A percentile compares a stretch with the other conserved stretches of the same genome.
Conservation (phyloP, 2,888 invertebrate genomes). For the Tanaodytes sp. region DNA sequence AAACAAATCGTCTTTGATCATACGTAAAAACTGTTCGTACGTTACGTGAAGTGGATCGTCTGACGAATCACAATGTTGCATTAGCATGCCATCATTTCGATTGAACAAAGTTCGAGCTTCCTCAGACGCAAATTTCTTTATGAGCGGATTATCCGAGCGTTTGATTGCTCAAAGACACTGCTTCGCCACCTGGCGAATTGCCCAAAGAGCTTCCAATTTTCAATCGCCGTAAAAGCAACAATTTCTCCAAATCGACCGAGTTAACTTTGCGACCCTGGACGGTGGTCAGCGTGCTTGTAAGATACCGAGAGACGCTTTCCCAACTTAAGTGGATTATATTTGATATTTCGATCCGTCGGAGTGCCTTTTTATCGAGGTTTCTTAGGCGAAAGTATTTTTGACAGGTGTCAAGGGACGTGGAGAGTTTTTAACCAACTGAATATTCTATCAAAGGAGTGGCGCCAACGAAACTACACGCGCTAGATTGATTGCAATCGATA, state of each 20-base stretch:
- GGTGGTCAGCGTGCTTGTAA: conserved; percentile 70
- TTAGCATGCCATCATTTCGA: conserved; percentile 39
- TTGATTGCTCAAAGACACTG: conserved; percentile 56
- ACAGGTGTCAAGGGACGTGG: conserved; percentile 63
- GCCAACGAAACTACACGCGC: too few relatives aligned
- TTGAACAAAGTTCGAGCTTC: conserved; percentile 12
- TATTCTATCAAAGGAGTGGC: too few relatives aligned
- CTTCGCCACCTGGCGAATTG: conserved; percentile 68
- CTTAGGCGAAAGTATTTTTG: conserved; percentile 62
- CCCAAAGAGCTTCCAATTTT: conserved; percentile 66
- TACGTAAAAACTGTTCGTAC: conserved; percentile 18
- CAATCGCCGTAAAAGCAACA: conserved; percentile 71
- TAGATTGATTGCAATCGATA: too few relatives aligned
- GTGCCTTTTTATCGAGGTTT: conserved; percentile 70
- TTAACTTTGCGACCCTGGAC: conserved; percentile 59
- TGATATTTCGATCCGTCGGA: conserved; percentile 71
- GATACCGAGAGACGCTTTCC: conserved; percentile 62
- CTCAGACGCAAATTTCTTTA: conserved; percentile 40
- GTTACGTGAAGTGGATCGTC: conserved; percentile 27
- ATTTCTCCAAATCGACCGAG: conserved; percentile 58
- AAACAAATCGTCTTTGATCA: conserved; percentile 33
- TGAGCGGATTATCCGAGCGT: conserved; percentile 43
- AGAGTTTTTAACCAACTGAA: conserved; percentile 32
- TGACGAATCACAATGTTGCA: conserved; percentile 41
- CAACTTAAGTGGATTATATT: conserved; percentile 72